These are phyloP conservation scores for Thaumetopoea pityocampa DNA, from an alignment of 1,140 invertebrate genomes.

Conservation along the genomic window DNA sequence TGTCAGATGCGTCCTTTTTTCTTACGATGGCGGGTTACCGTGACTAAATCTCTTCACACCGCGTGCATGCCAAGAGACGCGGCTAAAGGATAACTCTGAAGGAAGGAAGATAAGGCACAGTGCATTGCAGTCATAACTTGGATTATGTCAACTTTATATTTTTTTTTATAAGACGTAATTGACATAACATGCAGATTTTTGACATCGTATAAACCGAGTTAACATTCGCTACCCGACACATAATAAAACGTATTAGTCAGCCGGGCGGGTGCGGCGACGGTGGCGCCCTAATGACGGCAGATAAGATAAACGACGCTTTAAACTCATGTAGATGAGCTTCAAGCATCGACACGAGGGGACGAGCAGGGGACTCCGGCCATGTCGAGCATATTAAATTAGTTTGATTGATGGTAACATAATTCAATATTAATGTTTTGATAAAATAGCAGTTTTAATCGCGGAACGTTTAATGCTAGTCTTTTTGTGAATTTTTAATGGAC, in stretches of 20 bases:
- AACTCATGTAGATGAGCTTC: conserved; percentile 40
- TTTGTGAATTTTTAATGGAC: conserved; percentile 6
- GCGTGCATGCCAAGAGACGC: too few species aligned
- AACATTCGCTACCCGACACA: background rate
- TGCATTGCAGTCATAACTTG: too few species aligned
- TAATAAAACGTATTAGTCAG: conserved; percentile 21
- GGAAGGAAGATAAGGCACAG: too few species aligned
- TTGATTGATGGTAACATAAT: conserved; percentile 65
- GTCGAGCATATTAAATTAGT: conserved; percentile 61
- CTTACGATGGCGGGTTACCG: too few species aligned
- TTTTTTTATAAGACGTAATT: conserved; percentile 5
- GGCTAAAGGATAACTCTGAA: too few species aligned
- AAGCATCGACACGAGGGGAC: too few species aligned
- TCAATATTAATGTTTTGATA: conserved; percentile 64
- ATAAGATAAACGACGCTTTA: conserved; percentile 56
- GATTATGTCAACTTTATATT: conserved; percentile 5
- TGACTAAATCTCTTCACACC: too few species aligned
- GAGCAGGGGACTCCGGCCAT: conserved; percentile 10
- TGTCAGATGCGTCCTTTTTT: too few species aligned
- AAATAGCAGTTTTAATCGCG: conserved; percentile 14
- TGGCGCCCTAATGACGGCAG: conserved; percentile 32
- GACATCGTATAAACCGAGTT: background rate
- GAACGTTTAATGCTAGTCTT: too few species aligned
- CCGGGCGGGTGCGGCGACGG: conserved; percentile 10
- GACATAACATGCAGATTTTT: background rate